A percentile compares a stretch with the other conserved stretches of the same genome.
These are phyloP conservation scores for Vanessa atalanta DNA, from an alignment of 1,140 invertebrate genomes.

Conservation along the genomic window DNA sequence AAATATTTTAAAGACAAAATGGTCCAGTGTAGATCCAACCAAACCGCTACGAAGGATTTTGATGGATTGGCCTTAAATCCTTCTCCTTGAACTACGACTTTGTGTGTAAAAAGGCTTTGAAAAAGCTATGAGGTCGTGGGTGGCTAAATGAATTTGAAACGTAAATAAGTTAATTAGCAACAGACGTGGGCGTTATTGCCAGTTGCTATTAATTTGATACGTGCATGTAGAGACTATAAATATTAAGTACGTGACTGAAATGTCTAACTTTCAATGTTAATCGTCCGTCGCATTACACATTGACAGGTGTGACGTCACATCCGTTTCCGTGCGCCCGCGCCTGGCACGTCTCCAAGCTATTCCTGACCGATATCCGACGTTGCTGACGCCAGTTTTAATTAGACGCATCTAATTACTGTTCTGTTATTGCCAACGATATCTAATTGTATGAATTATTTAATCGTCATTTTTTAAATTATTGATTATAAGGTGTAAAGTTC, in stretches of 20 bases:
- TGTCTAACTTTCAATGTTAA: slow-evolving; percentile 7
- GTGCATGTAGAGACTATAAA: background rate
- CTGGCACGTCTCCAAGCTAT: slow-evolving; percentile 55
- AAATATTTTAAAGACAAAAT: no score
- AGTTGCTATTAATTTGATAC: no score
- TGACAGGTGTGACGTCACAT: slow-evolving; percentile 47
- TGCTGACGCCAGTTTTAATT: slow-evolving; percentile 20
- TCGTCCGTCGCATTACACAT: background rate
- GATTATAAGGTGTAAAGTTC: background rate
- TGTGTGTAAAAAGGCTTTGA: no score
- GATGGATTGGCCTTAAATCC: no score
- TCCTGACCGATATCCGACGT: slow-evolving; percentile 37
- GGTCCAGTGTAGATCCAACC: no score
- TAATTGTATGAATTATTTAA: background rate
- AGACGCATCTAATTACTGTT: background rate
- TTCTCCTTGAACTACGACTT: no score
- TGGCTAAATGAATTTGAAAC: no score
- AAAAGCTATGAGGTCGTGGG: no score
- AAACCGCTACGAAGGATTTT: no score
- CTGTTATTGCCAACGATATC: background rate
- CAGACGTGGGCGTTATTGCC: no score
- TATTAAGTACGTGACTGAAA: background rate
- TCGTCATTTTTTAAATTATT: background rate
- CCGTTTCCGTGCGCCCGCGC: slow-evolving; percentile 52
- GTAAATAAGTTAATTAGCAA: no score